phyloP scores from a whole-genome alignment of 2,113 vertebrate genomes.

The Siniperca chuatsi region DNA sequence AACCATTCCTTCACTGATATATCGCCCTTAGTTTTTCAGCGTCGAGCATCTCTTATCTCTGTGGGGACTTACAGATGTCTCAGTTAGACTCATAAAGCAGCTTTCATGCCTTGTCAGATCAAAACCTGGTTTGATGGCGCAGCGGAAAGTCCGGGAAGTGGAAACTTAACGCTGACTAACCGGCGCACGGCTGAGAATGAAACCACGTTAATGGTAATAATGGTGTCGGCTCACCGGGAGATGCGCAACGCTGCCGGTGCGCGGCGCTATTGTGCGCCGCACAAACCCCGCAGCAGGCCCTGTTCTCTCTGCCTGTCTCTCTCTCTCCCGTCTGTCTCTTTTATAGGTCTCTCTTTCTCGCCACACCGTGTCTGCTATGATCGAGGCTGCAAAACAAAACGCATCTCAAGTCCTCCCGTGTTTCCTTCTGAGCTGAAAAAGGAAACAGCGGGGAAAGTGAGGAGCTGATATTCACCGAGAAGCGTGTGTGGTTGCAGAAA shows the following conservation, averaged over 20 bases:
- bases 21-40: no score
- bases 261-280: slow-evolving; percentile 69
- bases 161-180: neutral
- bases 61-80: neutral
- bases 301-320: slow-evolving; percentile 34
- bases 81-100: neutral
- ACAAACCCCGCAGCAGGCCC: slow-evolving; percentile 53
- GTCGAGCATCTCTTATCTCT: neutral
- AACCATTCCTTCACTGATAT: no score
- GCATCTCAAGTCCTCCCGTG: neutral
- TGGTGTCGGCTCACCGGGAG: neutral
- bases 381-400: neutral
- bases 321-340: slow-evolving; percentile 10
- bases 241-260: slow-evolving; percentile 7
- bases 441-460: neutral
- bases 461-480: neutral
- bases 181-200: neutral
- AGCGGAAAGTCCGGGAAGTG: neutral
- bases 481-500: neutral
- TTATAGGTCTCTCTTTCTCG: neutral
- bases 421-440: neutral
- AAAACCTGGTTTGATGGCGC: neutral
- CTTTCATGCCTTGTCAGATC: neutral
- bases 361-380: neutral
- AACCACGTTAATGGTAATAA: neutral